These are phyloP conservation scores for Neodon shergylaensis DNA, from an alignment of 2,113 vertebrate species.

Conservation along the genomic window DNA sequence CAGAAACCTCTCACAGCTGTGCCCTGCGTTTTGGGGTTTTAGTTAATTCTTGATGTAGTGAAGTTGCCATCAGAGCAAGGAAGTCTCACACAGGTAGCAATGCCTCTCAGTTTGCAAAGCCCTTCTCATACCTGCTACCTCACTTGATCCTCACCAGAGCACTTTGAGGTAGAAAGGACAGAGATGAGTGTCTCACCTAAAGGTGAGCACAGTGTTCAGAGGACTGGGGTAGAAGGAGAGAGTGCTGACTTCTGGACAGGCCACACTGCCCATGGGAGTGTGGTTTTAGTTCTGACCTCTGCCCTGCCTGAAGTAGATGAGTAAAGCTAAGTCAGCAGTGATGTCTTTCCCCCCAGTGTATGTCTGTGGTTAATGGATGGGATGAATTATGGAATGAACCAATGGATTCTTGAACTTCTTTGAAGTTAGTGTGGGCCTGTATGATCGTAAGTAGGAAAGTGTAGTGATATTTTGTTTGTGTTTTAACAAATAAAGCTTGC, in stretches of 20 bases:
- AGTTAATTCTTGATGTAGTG: background rate
- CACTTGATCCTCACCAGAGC: background rate
- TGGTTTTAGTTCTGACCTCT: background rate
- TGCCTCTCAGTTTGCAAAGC: background rate
- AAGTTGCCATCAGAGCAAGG: background rate
- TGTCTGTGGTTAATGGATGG: background rate
- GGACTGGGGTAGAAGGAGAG: fast-evolving
- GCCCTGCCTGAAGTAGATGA: background rate
- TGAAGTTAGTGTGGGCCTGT: background rate
- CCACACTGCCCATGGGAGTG: background rate
- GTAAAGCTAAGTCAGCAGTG: background rate
- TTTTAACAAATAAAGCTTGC: too few relatives aligned
- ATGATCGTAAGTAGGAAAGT: background rate
- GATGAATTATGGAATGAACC: slow-evolving; percentile 1
- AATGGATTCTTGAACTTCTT: background rate
- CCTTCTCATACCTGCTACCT: background rate
- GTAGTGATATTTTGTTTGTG: too few relatives aligned
- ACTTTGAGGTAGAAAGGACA: background rate
- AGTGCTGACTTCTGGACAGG: background rate
- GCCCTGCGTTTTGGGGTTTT: background rate
- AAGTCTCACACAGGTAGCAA: fast-evolving
- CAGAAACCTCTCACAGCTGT: background rate
- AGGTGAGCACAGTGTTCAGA: background rate
- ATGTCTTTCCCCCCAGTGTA: background rate
- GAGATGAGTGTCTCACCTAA: background rate